Evolutionary conservation across 2,797 vertebrate genomes (phyloP), one percentile per base, ranked within the genome.

Genomic region (Leucoraja ocellata): DNA sequence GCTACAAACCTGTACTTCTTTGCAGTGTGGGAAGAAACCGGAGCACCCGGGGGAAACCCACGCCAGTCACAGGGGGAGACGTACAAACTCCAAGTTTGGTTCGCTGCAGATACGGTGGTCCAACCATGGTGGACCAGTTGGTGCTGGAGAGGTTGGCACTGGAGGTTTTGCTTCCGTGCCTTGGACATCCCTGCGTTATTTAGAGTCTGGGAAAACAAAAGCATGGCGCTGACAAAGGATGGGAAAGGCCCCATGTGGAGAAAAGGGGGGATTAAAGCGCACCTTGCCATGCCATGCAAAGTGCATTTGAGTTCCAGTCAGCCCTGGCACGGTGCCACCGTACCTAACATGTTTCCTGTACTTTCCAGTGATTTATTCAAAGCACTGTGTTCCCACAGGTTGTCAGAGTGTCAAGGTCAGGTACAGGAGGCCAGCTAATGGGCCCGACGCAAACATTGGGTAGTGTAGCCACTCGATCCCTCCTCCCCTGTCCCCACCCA

Each of bases 361-460:
- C 13, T 86, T 86, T 63, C 58, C 25, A 86, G 16, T 65, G 58
- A n/a, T 86, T 86, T 63, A 86, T 86, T 86, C 83, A 63, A n/a
- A 28, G 14, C n/a, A 58, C n/a, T 86, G 1, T 86, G 16, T 86
- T 86, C 25, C 83, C 58, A 65, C 58, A 65, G 83, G 83, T 61
- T 18, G 58, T 32, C 9, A 63, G 32, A 32, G 28, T 86, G 28
- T 65, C 58, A 65, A 65, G 83, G 83, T 86, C 16, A 32, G 63
- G 16, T 21, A 13, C 28, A 86, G 28, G 28, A 61, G 25, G 11
- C 13, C 14, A 18, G 83, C 54, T 61, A 25, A n/a, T 61, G 25
- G 54, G n/a, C n/a, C 28, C 11, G 9, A 1, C 46, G 36, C 14
- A 58, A 65, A n/a, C 83, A 63, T 84, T 10, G 14, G 58, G 25